Evolutionary conservation across 2,888 invertebrate species (phyloP), one percentile per base, ranked within the genome.

Genomic region (Drosophila nigritarsus): DNA sequence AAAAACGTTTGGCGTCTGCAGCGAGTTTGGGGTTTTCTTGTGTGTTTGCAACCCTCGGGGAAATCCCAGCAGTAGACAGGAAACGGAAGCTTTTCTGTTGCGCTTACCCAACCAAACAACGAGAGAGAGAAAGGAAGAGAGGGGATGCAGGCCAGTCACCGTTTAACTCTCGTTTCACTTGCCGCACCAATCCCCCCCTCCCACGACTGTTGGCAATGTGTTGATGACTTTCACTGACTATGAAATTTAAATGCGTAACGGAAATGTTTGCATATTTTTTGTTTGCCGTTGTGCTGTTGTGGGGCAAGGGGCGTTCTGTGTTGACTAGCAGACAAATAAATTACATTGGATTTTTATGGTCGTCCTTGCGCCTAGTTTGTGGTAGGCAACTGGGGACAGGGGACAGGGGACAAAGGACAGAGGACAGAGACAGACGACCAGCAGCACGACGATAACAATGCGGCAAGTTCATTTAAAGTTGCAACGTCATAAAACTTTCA

Each of bases 151-250:
- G 40, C 48, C 56, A 60, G 53, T 27, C 49, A 62, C 55, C 80
- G 78, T 82, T 86, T 87, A 85, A 75, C 75, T 80, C 82, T 84
- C 45, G 20, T 8, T 24, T 24, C 15, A 8, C 20, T 42, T 34
- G 34, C 34, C 13, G 13, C 34, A 34, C 13, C 13, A 0, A 24
- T n/a, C 27, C 6, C 13, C 51, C 51, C 49, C 29, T 13, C 51
- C n/a, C 24, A 29, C 30, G 27, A n/a, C n/a, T 55, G 42, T 40
- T 36, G 67, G 38, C 75, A 80, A 83, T 82, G 90, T 89, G 90
- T 83, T 90, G 90, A 89, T 90, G 89, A 85, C 91, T 89, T 91
- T 91, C 89, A 89, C 89, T 91, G 89, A 80, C 89, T 91, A 87
- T 85, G 83, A 87, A 91, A 91, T 83, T 91, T 77, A 90, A 91